Evolutionary conservation across 2,888 invertebrate species (phyloP), one percentile per base, ranked within the genome.

Genomic region (Eudasyphora cyanicolor): DNA sequence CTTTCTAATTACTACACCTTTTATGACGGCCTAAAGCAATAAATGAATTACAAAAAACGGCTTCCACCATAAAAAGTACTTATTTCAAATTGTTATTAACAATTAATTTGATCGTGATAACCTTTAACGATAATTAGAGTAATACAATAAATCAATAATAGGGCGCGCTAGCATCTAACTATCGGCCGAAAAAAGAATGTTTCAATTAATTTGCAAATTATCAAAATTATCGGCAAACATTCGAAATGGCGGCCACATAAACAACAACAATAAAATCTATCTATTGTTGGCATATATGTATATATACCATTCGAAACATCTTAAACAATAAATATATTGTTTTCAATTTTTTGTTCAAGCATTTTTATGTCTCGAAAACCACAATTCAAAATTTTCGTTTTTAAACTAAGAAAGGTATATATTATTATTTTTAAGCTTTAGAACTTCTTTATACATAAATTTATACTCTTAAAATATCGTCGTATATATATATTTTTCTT

Each of bases 401-500:
- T 75, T 12, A 60, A 79, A n/a, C 27, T 54, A 84, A 71, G 54
- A 71, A 35, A 64, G 54, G 75, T 77, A 19, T 70, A 62, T 73
- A 76, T 17, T 45, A 80, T 84, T 62, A 79, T 62, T 81, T 84
- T 64, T 81, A 81, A 79, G 81, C 84, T 81, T 81, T 49, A 78
- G 76, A 75, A 57, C 70, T 62, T 81, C 67, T 76, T 84, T 78
- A 76, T 81, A 82, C 71, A 76, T 69, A 73, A 19, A 64, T 29
- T 42, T 67, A 78, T 78, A 84, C 60, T 64, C 70, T 67, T 45
- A 78, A 79, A 76, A 76, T 70, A 78, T 70, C 73, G 67, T 70
- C 76, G 57, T 70, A 79, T 67, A 45, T 19, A 82, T 78, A 71
- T 81, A 76, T 84, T 82, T 84, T 84, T 81, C 81, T 81, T 73